Evolutionary conservation across 2,113 vertebrate species (phyloP), one percentile per base, ranked within the genome.

Genomic region (Cettia cetti): DNA sequence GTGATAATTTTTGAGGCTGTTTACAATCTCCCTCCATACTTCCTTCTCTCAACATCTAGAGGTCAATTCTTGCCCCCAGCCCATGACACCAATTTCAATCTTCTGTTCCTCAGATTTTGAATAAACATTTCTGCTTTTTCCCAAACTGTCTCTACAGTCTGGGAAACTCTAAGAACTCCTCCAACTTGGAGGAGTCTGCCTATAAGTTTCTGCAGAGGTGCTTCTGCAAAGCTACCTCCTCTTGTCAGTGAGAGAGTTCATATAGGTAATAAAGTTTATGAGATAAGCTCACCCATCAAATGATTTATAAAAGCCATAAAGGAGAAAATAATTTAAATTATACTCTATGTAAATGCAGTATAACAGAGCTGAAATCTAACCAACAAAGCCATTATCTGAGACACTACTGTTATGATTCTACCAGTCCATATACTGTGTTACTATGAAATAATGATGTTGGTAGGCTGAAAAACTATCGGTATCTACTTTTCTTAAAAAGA

Each of bases 1-100:
- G 89, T 33, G 82, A 84, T 68, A 10, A 64, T 81, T 94, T 96
- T 78, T 49, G 87, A 77, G 88, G 49, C 45, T 84, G 64, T 94
- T 92, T 89, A 92, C 52, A 68, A 6, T 78, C 72, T 77, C 14
- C 20, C 22, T 52, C 19, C 7, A 21, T 82, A 66, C 30, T 35
- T 74, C 64, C 86, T 86, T 81, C 52, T 70, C 78, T 91, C 76
- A 89, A 52, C 59, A 74, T 33, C 47, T 56, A 78, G 69, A 80
- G 56, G 79, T 54, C 82, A 93, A 30, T 66, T 80, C 35, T 87
- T 90, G 45, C 71, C 63, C 83, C 71, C 27, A 86, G 54, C 18
- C 59, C 42, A 53, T 2, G 5, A 88, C 28, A 15, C 17, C 82
- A 28, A 15, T 85, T 82, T 93, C 57, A 76, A 5, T 74, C 68